phyloP scores from a whole-genome alignment of 1,140 invertebrate species.

The Steinernema feltiae region DNA sequence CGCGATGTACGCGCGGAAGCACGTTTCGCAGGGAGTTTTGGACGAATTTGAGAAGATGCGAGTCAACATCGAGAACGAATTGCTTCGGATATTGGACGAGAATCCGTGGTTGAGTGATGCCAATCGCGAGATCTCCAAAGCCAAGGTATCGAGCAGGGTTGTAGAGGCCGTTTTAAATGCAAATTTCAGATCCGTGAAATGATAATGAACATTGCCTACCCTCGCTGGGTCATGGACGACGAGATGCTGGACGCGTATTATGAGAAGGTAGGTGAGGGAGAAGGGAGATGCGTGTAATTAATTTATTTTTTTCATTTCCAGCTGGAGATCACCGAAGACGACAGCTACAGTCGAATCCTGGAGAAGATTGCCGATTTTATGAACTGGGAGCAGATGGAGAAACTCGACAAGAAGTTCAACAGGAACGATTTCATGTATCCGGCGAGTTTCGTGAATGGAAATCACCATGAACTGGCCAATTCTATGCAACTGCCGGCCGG shows the following conservation, averaged over 20 bases:
- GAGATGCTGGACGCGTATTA: constrained; percentile 61
- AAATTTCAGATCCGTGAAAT: constrained; percentile 39
- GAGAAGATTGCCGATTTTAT: not conserved
- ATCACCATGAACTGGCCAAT: constrained; percentile 54
- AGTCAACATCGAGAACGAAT: not conserved
- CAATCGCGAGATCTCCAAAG: not conserved
- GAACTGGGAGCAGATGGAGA: not conserved
- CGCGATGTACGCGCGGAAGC: not conserved
- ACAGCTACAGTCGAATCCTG: not conserved
- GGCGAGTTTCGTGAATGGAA: constrained; percentile 60
- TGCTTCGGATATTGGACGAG: not conserved
- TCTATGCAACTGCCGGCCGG: constrained; percentile 63
- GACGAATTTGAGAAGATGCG: not conserved
- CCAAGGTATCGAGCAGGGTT: not conserved
- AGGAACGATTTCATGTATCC: constrained; percentile 5
- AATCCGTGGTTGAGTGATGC: not conserved
- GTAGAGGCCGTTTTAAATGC: not conserved
- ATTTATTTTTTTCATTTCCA: too few relatives aligned
- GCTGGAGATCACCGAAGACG: not conserved
- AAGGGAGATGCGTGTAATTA: too few relatives aligned
- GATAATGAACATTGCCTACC: constrained; percentile 61
- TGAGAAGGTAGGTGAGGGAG: constrained; percentile 61
- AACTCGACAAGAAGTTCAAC: not conserved
- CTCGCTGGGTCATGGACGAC: constrained; percentile 63
- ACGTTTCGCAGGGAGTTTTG: not conserved